These are phyloP conservation scores for Atlantisia rogersi DNA, from an alignment of 2,113 vertebrate species.

Conservation along the genomic window DNA sequence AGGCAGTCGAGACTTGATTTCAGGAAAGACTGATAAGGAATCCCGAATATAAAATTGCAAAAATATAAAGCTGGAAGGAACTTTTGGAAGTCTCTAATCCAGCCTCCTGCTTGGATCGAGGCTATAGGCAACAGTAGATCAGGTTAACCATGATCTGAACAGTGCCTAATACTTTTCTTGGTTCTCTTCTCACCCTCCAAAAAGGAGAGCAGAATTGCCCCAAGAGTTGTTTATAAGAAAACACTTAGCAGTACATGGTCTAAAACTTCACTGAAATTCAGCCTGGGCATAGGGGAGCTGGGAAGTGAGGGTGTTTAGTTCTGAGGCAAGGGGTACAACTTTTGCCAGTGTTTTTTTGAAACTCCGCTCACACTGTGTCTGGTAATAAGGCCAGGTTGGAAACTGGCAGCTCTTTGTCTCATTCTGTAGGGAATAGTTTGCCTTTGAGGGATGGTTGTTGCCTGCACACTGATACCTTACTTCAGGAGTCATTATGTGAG, in stretches of 20 bases:
- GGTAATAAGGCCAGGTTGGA: not conserved
- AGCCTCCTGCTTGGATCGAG: not conserved
- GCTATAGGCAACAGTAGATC: not conserved
- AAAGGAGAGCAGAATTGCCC: not conserved
- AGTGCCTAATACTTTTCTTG: not conserved
- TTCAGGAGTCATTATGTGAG: not conserved
- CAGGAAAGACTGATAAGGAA: not conserved
- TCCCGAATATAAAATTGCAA: not conserved
- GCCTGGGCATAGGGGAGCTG: not conserved
- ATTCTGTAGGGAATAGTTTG: not conserved
- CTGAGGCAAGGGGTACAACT: not conserved
- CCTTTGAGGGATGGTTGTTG: constrained; percentile 1
- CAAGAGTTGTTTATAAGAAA: not conserved
- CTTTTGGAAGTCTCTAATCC: not conserved
- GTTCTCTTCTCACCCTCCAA: not conserved
- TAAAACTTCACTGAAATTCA: not conserved
- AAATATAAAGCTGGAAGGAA: not conserved
- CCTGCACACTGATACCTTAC: not conserved
- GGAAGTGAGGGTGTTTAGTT: not conserved
- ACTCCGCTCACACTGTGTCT: not conserved
- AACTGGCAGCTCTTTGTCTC: not conserved
- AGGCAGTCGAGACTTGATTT: not conserved
- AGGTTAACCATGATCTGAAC: not conserved
- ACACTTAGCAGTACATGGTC: not conserved
- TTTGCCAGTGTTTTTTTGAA: not conserved